A percentile compares a stretch with the other conserved stretches of the same genome.
Conservation (phyloP, 2,113 vertebrate genomes). For the Chloropsis hardwickii region DNA sequence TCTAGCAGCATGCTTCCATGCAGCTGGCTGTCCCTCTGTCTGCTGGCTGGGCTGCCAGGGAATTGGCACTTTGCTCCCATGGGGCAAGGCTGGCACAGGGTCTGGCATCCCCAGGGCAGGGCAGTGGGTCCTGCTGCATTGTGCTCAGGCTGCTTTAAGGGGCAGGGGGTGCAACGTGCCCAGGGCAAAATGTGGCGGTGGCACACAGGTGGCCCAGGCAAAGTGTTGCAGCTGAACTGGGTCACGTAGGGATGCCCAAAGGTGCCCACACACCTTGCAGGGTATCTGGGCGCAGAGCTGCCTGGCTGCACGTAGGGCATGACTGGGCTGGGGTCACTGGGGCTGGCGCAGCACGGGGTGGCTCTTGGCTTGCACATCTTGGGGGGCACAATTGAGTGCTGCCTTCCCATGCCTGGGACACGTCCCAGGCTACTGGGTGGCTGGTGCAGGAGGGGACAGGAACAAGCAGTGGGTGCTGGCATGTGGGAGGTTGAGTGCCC, state of each 20-base stretch:
- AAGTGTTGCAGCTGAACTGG: not conserved
- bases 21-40: not conserved
- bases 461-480: not conserved
- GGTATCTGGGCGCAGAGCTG: not conserved
- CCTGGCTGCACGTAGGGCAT: not conserved
- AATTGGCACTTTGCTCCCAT: not conserved
- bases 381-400: not conserved
- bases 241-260: not conserved
- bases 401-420: not conserved
- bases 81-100: not conserved
- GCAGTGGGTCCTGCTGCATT: fast-evolving
- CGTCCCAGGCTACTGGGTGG: not conserved
- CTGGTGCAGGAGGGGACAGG: not conserved
- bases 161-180: fast-evolving
- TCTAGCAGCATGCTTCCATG: not conserved
- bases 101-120: fast-evolving
- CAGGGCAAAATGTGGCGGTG: not conserved
- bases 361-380: not conserved
- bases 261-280: not conserved
- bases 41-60: not conserved
- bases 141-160: not conserved
- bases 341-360: not conserved
- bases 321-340: not conserved
- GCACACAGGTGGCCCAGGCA: not conserved
- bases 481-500: fast-evolving